Conservation (phyloP, 2,797 vertebrate genomes). For the Eremophila alpestris region DNA sequence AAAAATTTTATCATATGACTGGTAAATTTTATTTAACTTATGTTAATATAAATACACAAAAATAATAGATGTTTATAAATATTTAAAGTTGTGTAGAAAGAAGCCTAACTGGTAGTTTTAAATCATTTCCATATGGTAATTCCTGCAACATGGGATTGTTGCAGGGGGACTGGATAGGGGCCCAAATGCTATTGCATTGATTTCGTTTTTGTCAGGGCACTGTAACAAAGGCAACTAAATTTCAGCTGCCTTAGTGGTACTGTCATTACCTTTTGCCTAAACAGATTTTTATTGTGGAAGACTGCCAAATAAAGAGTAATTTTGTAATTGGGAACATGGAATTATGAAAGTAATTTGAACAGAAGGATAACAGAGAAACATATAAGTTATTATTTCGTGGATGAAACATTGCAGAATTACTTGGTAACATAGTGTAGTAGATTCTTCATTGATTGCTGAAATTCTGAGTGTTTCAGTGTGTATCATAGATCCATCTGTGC, state of each 20-base stretch:
- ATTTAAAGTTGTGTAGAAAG: background rate
- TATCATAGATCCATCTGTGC: background rate
- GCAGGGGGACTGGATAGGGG: background rate
- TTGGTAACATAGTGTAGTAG: background rate
- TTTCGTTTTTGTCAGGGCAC: background rate
- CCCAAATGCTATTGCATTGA: background rate
- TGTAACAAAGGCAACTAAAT: conserved; percentile 21
- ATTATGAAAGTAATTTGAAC: background rate
- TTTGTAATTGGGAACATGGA: background rate
- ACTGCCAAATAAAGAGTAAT: background rate
- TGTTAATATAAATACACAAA: background rate
- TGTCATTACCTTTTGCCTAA: conserved; percentile 24
- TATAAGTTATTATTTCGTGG: background rate
- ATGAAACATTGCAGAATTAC: background rate
- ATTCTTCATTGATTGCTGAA: background rate
- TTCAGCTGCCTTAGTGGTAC: background rate
- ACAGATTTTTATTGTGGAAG: background rate
- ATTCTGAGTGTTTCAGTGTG: background rate
- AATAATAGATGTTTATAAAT: background rate
- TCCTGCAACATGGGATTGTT: background rate
- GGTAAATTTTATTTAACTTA: background rate
- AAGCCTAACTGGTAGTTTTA: background rate
- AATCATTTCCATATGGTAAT: background rate
- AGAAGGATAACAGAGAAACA: background rate
- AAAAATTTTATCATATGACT: background rate